Evolutionary conservation across 2,888 invertebrate genomes (phyloP).

Genomic region (Therioaphis trifolii): DNA sequence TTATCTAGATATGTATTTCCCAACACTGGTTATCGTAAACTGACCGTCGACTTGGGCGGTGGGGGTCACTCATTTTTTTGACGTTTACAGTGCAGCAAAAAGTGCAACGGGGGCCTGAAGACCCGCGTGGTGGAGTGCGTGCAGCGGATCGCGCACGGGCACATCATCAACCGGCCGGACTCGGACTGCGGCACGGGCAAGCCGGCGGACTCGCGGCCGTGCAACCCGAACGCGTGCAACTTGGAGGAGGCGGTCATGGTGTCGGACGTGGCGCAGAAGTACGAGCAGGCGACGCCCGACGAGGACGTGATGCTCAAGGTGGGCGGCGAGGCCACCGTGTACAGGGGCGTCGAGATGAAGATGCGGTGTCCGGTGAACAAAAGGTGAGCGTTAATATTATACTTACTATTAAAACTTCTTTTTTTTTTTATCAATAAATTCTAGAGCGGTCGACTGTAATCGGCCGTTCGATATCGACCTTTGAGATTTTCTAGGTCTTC

Average conservation of each 20-base stretch:
- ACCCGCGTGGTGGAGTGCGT: conserved; percentile 85
- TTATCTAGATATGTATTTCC: no score
- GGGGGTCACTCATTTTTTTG: no score
- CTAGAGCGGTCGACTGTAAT: no score
- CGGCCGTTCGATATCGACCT: no score
- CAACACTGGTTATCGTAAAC: no score
- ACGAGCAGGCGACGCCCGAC: conserved; percentile 84
- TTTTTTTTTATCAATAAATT: no score
- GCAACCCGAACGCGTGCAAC: conserved; percentile 85
- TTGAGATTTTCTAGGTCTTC: no score
- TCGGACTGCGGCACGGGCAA: conserved; percentile 77
- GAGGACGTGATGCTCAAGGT: conserved; percentile 85
- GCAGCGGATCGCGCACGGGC: conserved; percentile 93
- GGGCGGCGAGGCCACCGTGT: conserved; percentile 90
- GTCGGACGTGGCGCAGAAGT: conserved; percentile 80
- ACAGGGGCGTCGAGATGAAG: conserved; percentile 90
- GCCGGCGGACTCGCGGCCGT: conserved; percentile 83
- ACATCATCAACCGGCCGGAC: conserved; percentile 82
- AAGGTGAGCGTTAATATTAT: conserved; percentile 68
- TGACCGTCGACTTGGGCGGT: no score
- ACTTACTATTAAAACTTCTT: no score
- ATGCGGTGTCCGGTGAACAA: conserved; percentile 92
- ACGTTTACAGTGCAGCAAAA: conserved; percentile 81
- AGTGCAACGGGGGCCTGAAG: conserved; percentile 93
- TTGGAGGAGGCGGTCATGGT: conserved; percentile 80